phyloP scores from a whole-genome alignment of 2,797 vertebrate genomes.

The Zalophus californianus region DNA sequence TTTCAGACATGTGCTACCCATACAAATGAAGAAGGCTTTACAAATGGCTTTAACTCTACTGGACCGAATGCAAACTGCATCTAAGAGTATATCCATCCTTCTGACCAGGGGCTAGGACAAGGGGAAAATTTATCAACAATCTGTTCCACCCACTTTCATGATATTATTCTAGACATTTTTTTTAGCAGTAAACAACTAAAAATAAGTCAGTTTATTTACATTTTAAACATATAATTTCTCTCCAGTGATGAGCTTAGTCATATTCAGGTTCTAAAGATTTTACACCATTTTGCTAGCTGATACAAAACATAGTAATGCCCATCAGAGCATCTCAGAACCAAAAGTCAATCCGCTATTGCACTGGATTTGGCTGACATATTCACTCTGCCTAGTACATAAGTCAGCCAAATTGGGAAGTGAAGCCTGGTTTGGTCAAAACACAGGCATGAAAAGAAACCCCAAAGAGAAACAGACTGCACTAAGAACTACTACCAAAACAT shows the following conservation, averaged over 20 bases:
- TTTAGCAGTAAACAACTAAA: conserved; percentile 9
- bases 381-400: not conserved
- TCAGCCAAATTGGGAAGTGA: not conserved
- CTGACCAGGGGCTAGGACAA: not conserved
- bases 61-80: not conserved
- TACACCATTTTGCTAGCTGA: not conserved
- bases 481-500: not conserved
- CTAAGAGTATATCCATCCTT: not conserved
- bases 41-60: conserved; percentile 2
- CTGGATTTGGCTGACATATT: not conserved
- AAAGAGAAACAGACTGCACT: not conserved
- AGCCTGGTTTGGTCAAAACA: not conserved
- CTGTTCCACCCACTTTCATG: not conserved
- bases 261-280: not conserved
- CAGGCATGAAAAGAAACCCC: not conserved
- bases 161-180: not conserved
- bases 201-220: not conserved
- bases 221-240: conserved; percentile 15
- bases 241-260: not conserved
- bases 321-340: not conserved
- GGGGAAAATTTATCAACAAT: not conserved
- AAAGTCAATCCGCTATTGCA: not conserved
- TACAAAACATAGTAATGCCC: not conserved
- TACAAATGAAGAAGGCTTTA: not conserved
- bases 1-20: not conserved